A percentile compares a stretch with the other conserved stretches of the same genome.
phyloP scores from a whole-genome alignment of 2,797 vertebrate species.

The Peromyscus attwateri region DNA sequence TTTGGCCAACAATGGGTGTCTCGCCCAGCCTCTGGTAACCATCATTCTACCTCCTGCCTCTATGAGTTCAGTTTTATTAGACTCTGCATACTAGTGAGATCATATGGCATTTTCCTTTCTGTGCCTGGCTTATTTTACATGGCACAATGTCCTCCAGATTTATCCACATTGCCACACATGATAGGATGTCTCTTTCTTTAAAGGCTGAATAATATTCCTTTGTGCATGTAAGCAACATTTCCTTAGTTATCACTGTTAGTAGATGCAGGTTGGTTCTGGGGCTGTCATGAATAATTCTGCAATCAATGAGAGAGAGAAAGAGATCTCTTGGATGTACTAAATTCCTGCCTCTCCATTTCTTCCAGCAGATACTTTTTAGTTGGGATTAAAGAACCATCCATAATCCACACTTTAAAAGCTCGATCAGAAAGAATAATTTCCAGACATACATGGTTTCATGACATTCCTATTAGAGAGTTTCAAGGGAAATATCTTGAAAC shows the following conservation, averaged over 20 bases:
- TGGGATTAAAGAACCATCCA: constrained; percentile 11
- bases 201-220: background rate
- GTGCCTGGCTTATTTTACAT: background rate
- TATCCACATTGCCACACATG: background rate
- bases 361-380: background rate
- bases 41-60: background rate
- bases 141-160: background rate
- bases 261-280: background rate
- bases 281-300: background rate
- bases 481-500: constrained; percentile 44
- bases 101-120: background rate
- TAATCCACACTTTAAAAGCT: background rate
- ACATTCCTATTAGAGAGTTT: background rate
- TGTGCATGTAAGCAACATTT: background rate
- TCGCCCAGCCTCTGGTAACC: background rate
- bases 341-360: background rate
- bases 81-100: background rate
- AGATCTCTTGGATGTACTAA: background rate
- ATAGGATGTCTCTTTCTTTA: background rate
- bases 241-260: background rate
- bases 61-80: background rate
- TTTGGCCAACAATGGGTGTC: background rate
- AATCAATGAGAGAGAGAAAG: background rate
- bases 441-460: background rate
- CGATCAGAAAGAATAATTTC: constrained; percentile 43